Base-by-base conservation (phyloP, 2,888 invertebrate genomes). In the Chrysina gloriosa region DNA sequence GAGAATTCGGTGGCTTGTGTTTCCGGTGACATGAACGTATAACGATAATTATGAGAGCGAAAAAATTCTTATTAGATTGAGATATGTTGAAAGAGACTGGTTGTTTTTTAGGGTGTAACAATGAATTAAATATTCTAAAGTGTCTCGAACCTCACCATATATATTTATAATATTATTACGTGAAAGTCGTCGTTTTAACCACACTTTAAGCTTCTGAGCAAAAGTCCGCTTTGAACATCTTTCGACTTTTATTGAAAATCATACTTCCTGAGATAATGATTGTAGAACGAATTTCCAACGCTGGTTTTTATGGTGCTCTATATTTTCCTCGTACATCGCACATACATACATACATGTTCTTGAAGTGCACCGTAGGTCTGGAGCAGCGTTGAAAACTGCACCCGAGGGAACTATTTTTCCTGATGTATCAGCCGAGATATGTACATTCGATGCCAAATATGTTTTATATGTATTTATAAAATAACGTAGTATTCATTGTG, bases 341-440 rank as follows among this genome's bases (percentile, higher is more conserved):
- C 19, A 42, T 14, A 52, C 27, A n/a, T 70, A 68, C 68, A 68
- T 69, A 65, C 70, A 70, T 65, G 73, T 71, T 72, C 70, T 72
- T 69, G 68, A 69, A 63, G 70, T 68, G 65, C 67, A 61, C 67
- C 70, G 68, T 74, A 72, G 71, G 72, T 71, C 70, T 71, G 72
- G 70, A 71, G 70, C 71, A 73, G 73, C 71, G 74, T 71, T 70
- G 73, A 74, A n/a, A 78, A 79, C 74, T 75, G 72, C 76, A 77
- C 79, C 78, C 78, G 70, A 67, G 77, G 70, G 76, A 73, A 74
- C 74, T 74, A 78, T 79, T 78, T 77, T 77, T 79, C 77, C 78
- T 78, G 77, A 78, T 77, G 77, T 77, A 77, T 77, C 77, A 76
- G 73, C 75, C 74, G 76, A 77, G 77, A 78, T 79, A 78, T 75